Base-by-base conservation (phyloP, 2,888 invertebrate species). In the Antheraea yamamai region DNA sequence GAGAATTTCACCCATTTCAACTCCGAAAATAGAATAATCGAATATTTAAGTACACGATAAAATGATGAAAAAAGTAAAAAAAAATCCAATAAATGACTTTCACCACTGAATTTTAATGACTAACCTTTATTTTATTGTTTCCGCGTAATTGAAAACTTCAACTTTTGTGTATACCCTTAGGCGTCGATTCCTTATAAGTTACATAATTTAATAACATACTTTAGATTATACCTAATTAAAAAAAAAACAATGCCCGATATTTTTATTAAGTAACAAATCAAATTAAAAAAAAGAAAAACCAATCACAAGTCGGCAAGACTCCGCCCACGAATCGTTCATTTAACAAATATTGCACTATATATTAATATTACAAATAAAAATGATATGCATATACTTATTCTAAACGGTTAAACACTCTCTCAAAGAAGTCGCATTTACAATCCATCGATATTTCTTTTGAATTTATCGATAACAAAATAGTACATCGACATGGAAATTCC, bases 341-440 rank as follows among this genome's bases (percentile, higher is more conserved):
- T 79, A 83, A 83, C 80, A 83, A 70, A 91, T 93, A 93, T 93
- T 93, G 93, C 93, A 93, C 93, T 88, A 74, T 76, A 78, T 78
- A 76, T 73, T 71, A 75, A 78, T 73, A 75, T 82, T 84, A 86
- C 85, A 86, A 85, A 72, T 79, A 83, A 82, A 87, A 87, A 88
- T 92, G 92, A 92, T 92, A 92, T 92, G 92, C 91, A 81, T 85
- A 82, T 81, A 81, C 85, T 84, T 90, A 90, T 78, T 82, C 88
- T 90, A 89, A 81, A 70, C 39, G n/a, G n/a, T 71, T 74, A 72
- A 78, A 70, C 39, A 70, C 70, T 39, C 16, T 70, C 39, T 1
- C n/a, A 70, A 4, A 70, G 30, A 72, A 51, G 55, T 68, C 47
- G 39, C 20, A 68, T 68, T 68, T 20, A 70, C 39, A 20, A 20